Evolutionary conservation across 2,113 vertebrate genomes (phyloP).

Genomic region (Lanius collurio): DNA sequence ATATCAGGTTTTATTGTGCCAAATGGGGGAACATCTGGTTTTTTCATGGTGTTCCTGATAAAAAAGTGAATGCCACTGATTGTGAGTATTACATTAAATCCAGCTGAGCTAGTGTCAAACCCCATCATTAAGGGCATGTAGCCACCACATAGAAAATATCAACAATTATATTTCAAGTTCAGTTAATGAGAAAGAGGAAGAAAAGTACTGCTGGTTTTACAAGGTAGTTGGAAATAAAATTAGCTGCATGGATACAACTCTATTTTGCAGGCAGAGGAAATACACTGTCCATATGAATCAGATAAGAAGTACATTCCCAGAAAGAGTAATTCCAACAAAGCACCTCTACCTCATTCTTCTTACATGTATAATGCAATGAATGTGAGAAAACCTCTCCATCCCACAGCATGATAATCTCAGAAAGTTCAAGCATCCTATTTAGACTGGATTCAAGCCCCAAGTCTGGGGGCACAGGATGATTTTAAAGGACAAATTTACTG

Average conservation of each 20-base stretch:
- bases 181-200: not conserved
- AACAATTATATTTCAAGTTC: not conserved
- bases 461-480: not conserved
- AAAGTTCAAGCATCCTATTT: conserved; percentile 4
- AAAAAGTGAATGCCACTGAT: not conserved
- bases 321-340: not conserved
- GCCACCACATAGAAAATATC: not conserved
- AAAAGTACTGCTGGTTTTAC: not conserved
- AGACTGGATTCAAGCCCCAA: not conserved
- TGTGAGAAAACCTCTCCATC: not conserved
- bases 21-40: not conserved
- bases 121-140: not conserved
- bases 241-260: not conserved
- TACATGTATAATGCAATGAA: not conserved
- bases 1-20: not conserved
- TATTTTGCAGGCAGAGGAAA: not conserved
- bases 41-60: not conserved
- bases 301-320: not conserved
- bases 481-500: conserved; percentile 18
- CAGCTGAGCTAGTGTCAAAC: not conserved
- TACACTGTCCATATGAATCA: not conserved
- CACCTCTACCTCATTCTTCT: not conserved
- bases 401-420: not conserved
- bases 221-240: not conserved
- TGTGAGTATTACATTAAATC: not conserved